A percentile compares a stretch with the other conserved stretches of the same genome.
Conservation (phyloP, 1,140 invertebrate genomes). For the Steinernema feltiae region DNA sequence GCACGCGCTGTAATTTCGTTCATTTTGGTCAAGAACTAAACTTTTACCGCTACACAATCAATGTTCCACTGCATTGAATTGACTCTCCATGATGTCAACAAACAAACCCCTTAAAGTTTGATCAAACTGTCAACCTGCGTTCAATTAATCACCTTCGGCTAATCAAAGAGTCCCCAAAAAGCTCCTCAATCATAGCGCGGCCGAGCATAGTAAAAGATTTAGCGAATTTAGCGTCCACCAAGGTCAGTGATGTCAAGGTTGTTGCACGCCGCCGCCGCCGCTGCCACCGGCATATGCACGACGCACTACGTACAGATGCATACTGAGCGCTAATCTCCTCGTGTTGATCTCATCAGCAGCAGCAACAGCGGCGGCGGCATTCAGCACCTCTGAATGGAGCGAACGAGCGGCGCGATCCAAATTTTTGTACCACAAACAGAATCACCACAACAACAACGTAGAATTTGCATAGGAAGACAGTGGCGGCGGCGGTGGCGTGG, state of each 20-base stretch:
- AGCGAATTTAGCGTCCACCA: neutral
- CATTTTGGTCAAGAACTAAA: too few relatives aligned
- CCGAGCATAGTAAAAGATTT: conserved; percentile 3
- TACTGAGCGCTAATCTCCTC: neutral
- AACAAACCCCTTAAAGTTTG: too few relatives aligned
- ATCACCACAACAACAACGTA: neutral
- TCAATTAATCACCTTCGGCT: too few relatives aligned
- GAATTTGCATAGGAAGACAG: neutral
- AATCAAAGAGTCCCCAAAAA: too few relatives aligned
- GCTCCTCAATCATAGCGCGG: neutral
- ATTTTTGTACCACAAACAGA: neutral
- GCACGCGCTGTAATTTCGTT: too few relatives aligned
- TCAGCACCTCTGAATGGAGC: too few relatives aligned
- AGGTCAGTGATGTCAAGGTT: conserved; percentile 13
- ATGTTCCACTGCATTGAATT: too few relatives aligned
- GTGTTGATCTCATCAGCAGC: neutral
- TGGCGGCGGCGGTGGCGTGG: neutral
- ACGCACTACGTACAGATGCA: neutral
- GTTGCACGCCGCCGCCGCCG: neutral
- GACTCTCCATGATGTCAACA: too few relatives aligned
- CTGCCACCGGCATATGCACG: neutral
- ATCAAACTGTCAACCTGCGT: too few relatives aligned
- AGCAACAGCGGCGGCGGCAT: too few relatives aligned
- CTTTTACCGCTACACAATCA: too few relatives aligned
- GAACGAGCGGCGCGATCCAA: too few relatives aligned